phyloP scores from a whole-genome alignment of 2,113 vertebrate species.

The Etheostoma cragini region DNA sequence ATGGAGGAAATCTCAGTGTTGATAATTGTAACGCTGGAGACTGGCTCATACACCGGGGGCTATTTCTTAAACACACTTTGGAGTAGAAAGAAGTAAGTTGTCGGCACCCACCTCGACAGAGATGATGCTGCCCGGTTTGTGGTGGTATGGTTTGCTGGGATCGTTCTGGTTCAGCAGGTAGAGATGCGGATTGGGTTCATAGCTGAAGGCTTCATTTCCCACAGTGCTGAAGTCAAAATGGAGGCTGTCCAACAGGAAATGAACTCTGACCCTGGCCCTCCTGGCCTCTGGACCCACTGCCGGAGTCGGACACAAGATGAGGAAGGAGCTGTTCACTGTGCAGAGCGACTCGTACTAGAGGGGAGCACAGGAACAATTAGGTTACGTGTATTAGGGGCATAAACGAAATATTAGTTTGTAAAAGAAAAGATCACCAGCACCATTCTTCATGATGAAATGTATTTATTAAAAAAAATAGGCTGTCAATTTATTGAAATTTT shows the following conservation, averaged over 20 bases:
- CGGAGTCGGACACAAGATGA: conserved; percentile 91
- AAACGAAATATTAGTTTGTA: background rate
- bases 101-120: conserved; percentile 90
- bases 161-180: conserved; percentile 89
- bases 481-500: too few species aligned
- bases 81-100: background rate
- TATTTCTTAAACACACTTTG: too few species aligned
- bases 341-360: conserved; percentile 89
- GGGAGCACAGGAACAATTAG: background rate
- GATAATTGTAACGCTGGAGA: background rate
- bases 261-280: conserved; percentile 84
- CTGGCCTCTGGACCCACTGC: conserved; percentile 85
- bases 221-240: conserved; percentile 90
- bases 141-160: conserved; percentile 89
- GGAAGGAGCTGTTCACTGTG: conserved; percentile 87
- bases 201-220: conserved; percentile 88
- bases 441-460: background rate
- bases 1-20: background rate
- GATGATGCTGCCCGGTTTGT: conserved; percentile 96
- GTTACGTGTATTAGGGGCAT: background rate
- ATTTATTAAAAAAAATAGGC: too few species aligned
- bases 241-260: conserved; percentile 94
- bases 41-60: background rate
- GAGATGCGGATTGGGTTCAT: conserved; percentile 90
- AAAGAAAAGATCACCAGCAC: background rate